A percentile compares a stretch with the other conserved stretches of the same genome.
These are phyloP conservation scores for Callitettix versicolor DNA, from an alignment of 1,140 invertebrate species.

Conservation along the genomic window DNA sequence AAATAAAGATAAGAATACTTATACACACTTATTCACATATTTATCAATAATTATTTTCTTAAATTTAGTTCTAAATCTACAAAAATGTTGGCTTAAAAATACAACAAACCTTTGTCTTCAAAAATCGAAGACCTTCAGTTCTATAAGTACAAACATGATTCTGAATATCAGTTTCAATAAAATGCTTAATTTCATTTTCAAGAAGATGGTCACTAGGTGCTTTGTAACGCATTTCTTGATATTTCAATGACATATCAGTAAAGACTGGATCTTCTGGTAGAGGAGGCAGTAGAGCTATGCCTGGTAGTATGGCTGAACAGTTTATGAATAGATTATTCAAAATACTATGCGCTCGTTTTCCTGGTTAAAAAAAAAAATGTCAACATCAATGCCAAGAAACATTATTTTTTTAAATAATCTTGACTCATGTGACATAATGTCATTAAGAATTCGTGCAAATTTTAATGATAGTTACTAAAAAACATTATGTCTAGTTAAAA, in stretches of 20 bases:
- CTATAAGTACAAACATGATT: conserved; percentile 1
- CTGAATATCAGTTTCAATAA: conserved; percentile 7
- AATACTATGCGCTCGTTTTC: not conserved
- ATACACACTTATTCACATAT: no score
- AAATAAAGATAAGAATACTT: no score
- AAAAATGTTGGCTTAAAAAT: no score
- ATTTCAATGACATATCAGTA: conserved; percentile 1
- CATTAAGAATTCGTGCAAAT: no score
- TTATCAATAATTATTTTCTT: no score
- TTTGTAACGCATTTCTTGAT: not conserved
- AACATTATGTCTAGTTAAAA: no score
- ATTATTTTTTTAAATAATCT: no score
- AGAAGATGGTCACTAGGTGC: not conserved
- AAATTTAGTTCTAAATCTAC: no score
- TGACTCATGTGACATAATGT: no score
- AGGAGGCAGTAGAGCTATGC: conserved; percentile 3
- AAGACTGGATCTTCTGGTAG: conserved; percentile 1
- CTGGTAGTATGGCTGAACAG: not conserved
- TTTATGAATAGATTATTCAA: not conserved
- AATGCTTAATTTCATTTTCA: conserved; percentile 15
- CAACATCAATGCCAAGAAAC: no score
- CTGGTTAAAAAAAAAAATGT: not conserved
- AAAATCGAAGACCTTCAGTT: conserved; percentile 17
- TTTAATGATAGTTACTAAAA: no score
- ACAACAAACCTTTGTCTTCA: conserved; percentile 13